Evolutionary conservation across 2,797 vertebrate species (phyloP).

Genomic region (Myotis myotis): DNA sequence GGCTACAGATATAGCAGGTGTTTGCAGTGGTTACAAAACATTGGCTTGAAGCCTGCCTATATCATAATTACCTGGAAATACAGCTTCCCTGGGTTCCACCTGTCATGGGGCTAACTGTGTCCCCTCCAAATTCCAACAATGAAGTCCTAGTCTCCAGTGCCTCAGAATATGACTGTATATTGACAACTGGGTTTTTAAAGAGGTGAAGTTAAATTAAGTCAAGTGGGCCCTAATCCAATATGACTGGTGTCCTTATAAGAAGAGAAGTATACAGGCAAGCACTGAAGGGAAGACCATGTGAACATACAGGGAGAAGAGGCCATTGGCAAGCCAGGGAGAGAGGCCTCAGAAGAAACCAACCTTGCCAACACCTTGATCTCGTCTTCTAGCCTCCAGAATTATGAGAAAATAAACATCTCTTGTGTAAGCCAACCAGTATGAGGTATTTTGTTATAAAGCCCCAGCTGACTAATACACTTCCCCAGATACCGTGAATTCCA

Average conservation of each 20-base stretch:
- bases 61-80: conserved; percentile 24
- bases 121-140: not conserved
- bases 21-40: not conserved
- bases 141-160: not conserved
- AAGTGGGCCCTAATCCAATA: not conserved
- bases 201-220: not conserved
- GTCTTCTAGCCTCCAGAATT: not conserved
- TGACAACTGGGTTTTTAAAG: not conserved
- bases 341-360: not conserved
- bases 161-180: not conserved
- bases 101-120: not conserved
- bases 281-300: not conserved
- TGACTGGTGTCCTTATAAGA: not conserved
- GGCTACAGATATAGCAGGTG: conserved; percentile 59
- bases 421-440: not conserved
- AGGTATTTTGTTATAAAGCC: not conserved
- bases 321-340: not conserved
- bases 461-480: not conserved
- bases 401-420: not conserved
- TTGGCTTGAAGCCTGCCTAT: not conserved
- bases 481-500: not conserved
- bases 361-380: not conserved
- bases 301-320: not conserved
- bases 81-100: not conserved
- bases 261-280: not conserved